These are phyloP conservation scores for Protodeltote pygarga DNA, from an alignment of 2,888 invertebrate genomes.

Conservation along the genomic window DNA sequence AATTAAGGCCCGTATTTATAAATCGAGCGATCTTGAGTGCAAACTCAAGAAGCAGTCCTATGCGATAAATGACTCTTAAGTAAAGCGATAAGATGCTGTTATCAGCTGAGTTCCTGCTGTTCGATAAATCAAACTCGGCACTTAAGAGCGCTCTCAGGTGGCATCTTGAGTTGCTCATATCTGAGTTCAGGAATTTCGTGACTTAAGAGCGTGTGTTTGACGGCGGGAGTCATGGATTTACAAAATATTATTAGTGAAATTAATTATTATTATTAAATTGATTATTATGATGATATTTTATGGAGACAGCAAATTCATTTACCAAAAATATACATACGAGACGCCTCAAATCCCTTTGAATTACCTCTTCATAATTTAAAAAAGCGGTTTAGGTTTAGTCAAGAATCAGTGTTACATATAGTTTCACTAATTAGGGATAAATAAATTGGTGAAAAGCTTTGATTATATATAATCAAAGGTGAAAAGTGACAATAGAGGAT, in stretches of 20 bases:
- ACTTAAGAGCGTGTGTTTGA: too few relatives aligned
- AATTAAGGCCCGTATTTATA: too few relatives aligned
- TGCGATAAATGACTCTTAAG: too few relatives aligned
- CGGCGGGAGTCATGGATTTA: neutral
- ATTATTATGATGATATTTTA: constrained; percentile 2
- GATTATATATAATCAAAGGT: too few relatives aligned
- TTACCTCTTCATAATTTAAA: constrained; percentile 1
- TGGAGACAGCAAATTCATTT: neutral
- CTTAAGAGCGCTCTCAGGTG: too few relatives aligned
- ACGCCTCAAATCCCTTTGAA: constrained; percentile 4
- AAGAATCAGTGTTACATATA: constrained; percentile 5
- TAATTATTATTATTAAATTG: neutral
- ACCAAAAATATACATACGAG: constrained; percentile 2
- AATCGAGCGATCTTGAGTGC: too few relatives aligned
- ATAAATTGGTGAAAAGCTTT: constrained; percentile 1
- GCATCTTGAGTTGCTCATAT: too few relatives aligned
- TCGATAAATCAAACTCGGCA: too few relatives aligned
- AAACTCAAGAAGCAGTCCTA: too few relatives aligned
- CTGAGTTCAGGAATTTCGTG: too few relatives aligned
- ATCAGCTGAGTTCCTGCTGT: too few relatives aligned
- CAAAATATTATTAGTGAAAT: constrained; percentile 4
- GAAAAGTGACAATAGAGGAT: constrained; percentile 5
- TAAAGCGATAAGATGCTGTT: too few relatives aligned
- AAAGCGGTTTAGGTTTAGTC: constrained; percentile 3
- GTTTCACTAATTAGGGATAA: constrained; percentile 1